Percentiles rank a stretch among this genome's conserved stretches.
Evolutionary conservation across 2,113 vertebrate genomes (phyloP).

Genomic region (Syngnathoides biaculeatus): DNA sequence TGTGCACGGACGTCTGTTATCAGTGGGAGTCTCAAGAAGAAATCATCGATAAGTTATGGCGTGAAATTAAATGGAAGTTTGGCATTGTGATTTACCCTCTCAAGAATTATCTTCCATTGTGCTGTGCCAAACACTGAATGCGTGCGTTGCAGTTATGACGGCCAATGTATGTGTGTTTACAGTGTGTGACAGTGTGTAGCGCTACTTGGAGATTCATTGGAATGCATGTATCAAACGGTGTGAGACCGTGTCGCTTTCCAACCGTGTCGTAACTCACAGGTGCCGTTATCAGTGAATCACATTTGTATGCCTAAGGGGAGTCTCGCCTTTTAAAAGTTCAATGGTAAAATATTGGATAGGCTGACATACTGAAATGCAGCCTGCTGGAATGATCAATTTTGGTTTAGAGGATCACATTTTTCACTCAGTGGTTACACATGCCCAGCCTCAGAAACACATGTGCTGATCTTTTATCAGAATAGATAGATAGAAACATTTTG

Average conservation of each 20-base stretch:
- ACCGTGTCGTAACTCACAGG: constrained; percentile 36
- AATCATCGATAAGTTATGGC: constrained; percentile 40
- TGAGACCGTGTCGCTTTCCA: constrained; percentile 31
- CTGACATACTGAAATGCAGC: constrained; percentile 43
- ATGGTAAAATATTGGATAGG: constrained; percentile 50
- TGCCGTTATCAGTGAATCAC: constrained; percentile 51
- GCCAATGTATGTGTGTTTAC: neutral
- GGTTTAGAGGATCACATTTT: constrained; percentile 41
- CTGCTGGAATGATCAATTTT: constrained; percentile 49
- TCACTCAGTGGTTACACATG: constrained; percentile 11
- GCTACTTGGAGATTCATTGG: constrained; percentile 26
- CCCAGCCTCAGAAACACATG: neutral
- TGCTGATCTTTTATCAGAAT: neutral
- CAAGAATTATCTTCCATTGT: constrained; percentile 2
- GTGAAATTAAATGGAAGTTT: constrained; percentile 54
- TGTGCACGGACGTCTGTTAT: constrained; percentile 16
- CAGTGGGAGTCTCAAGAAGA: constrained; percentile 18
- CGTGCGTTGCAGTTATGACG: neutral
- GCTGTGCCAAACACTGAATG: constrained; percentile 10
- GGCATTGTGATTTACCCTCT: constrained; percentile 44
- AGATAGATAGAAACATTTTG: too few relatives aligned
- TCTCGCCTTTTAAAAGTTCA: constrained; percentile 51
- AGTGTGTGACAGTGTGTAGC: neutral
- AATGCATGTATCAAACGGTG: constrained; percentile 36
- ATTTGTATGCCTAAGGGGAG: constrained; percentile 53